A percentile compares a stretch with the other conserved stretches of the same genome.
These are phyloP conservation scores for Heliconius ismenius DNA, from an alignment of 2,888 invertebrate genomes.

Conservation along the genomic window DNA sequence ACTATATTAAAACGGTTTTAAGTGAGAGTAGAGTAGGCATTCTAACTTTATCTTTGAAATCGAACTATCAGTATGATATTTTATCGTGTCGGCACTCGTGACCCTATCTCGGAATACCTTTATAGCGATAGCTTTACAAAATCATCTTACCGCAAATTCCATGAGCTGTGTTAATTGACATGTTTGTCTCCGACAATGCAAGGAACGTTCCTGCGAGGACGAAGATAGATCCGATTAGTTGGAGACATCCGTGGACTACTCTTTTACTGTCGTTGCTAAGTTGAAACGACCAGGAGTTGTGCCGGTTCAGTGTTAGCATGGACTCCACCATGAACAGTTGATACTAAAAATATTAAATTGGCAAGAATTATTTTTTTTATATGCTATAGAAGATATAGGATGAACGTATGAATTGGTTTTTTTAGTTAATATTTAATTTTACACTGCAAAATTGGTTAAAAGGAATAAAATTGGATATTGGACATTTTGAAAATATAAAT, in stretches of 20 bases:
- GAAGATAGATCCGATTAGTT: conserved; percentile 74
- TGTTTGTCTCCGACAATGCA: conserved; percentile 65
- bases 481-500: too few relatives aligned
- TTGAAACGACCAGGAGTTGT: conserved; percentile 77
- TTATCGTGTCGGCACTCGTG: conserved; percentile 6
- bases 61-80: conserved; percentile 11
- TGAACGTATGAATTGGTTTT: neutral
- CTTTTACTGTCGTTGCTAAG: conserved; percentile 68
- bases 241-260: conserved; percentile 79
- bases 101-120: conserved; percentile 20
- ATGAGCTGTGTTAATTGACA: conserved; percentile 65
- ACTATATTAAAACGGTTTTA: conserved; percentile 2
- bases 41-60: conserved; percentile 14
- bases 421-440: neutral
- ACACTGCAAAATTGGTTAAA: neutral
- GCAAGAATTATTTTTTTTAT: neutral
- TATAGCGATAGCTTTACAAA: conserved; percentile 15
- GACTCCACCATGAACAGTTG: conserved; percentile 78
- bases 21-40: neutral
- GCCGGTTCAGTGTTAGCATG: conserved; percentile 70
- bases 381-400: neutral
- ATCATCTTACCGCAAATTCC: conserved; percentile 72
- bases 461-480: too few relatives aligned
- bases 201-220: conserved; percentile 78
- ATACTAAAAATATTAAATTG: conserved; percentile 63